A percentile compares a stretch with the other conserved stretches of the same genome.
phyloP scores from a whole-genome alignment of 2,797 vertebrate species.

The Notoglanidium macrostoma region DNA sequence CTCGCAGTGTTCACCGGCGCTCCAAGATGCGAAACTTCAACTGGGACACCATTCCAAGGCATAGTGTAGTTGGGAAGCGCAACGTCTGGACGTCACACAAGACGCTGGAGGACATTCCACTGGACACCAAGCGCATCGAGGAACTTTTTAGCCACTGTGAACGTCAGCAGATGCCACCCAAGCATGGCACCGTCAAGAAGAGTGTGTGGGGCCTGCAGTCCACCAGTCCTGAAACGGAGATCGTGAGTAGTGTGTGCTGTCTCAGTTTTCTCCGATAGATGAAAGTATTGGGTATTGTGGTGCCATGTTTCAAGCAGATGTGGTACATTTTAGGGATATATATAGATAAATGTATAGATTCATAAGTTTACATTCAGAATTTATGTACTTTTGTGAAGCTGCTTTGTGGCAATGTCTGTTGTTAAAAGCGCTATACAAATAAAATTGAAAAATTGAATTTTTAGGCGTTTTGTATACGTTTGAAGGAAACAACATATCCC shows the following conservation, averaged over 20 bases:
- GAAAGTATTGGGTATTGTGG: not conserved
- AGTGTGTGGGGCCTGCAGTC: slow-evolving; percentile 56
- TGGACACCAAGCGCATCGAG: slow-evolving; percentile 79
- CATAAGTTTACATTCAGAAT: too few species aligned
- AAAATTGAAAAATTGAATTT: too few species aligned
- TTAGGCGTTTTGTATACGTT: not conserved
- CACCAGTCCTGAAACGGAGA: slow-evolving; percentile 60
- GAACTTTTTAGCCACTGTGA: slow-evolving; percentile 79
- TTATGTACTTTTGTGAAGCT: too few species aligned
- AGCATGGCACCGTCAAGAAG: slow-evolving; percentile 50
- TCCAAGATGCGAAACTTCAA: slow-evolving; percentile 81
- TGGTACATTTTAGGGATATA: not conserved
- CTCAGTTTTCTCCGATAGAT: not conserved
- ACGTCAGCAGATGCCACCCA: slow-evolving; percentile 50
- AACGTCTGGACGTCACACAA: slow-evolving; percentile 78
- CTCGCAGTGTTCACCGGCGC: slow-evolving; percentile 59
- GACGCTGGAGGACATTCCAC: slow-evolving; percentile 67
- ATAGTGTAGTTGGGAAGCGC: slow-evolving; percentile 73
- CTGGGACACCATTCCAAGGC: slow-evolving; percentile 81
- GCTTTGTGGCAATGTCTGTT: too few species aligned
- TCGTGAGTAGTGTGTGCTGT: slow-evolving; percentile 44
- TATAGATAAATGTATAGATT: too few species aligned
- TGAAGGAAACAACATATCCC: not conserved
- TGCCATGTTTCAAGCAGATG: not conserved
- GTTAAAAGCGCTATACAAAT: too few species aligned